Base-by-base conservation (phyloP, 1,140 invertebrate species). In the Anadara kagoshimensis region DNA sequence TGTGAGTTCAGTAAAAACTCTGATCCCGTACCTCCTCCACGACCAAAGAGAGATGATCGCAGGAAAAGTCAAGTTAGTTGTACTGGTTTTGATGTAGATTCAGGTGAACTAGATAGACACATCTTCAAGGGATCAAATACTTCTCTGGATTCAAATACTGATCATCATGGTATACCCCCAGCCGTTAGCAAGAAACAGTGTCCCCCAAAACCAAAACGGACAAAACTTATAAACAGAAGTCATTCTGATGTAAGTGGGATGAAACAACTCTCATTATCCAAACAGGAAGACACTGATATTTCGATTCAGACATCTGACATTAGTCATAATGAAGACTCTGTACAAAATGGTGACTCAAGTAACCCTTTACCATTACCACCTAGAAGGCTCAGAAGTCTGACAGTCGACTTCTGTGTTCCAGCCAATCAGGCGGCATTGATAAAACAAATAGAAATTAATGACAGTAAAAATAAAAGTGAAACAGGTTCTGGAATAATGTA, bases 201-300 rank as follows among this genome's bases (percentile, higher is more conserved):
- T 29, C 82, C 82, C 29, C 82, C 82, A 36, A 84, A 84, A 77
- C 82, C 82, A 14, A 78, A 76, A 26, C 73, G 82, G 12, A 80
- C 68, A 58, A 70, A 72, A 49, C 36, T 64, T 53, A 12, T 67
- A 58, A 44, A 71, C 45, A 29, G 58, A 64, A 49, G 78, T 57
- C 71, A 72, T 49, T 84, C 80, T 2, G 82, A 82, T 70, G 77
- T 79, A 62, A 24, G 75, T 73, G 51, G 56, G 29, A n/a, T n/a
- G n/a, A n/a, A n/a, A n/a, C n/a, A n/a, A n/a, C n/a, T n/a, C n/a
- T n/a, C n/a, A n/a, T n/a, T 22, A 22, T 29, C 29, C 56, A n/a
- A n/a, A n/a, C n/a, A n/a, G n/a, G n/a, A n/a, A n/a, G n/a, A n/a
- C n/a, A n/a, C n/a, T n/a, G n/a, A n/a, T n/a, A n/a, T n/a, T n/a